Evolutionary conservation across 2,888 invertebrate genomes (phyloP).

Genomic region (Eurois occulta): DNA sequence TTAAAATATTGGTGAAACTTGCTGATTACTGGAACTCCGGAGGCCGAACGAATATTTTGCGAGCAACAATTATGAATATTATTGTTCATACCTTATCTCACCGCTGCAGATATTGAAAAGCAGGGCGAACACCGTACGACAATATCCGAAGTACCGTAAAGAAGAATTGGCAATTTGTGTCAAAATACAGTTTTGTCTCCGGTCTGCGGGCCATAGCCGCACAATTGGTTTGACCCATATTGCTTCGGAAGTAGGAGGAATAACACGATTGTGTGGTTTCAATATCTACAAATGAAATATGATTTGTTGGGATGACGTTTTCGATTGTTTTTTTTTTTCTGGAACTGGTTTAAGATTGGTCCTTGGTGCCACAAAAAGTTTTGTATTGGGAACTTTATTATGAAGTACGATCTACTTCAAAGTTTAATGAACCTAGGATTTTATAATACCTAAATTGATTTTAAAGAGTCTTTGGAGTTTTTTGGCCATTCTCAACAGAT

Average conservation of each 20-base stretch:
- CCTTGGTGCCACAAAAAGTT: too few species aligned
- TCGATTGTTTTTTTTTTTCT: neutral
- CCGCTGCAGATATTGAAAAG: neutral
- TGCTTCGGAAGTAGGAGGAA: neutral
- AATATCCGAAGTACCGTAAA: constrained; percentile 14
- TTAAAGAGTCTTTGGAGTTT: too few species aligned
- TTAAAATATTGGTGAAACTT: neutral
- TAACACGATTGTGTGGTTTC: constrained; percentile 27
- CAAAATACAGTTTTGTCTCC: constrained; percentile 14
- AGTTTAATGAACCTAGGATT: neutral
- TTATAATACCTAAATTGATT: neutral
- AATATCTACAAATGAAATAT: constrained; percentile 1
- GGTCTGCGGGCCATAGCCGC: neutral
- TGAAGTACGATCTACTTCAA: neutral
- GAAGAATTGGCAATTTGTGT: constrained; percentile 52
- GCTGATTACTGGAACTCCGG: neutral
- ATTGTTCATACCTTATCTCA: neutral
- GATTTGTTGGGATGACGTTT: neutral
- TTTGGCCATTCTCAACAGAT: too few species aligned
- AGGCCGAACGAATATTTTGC: neutral
- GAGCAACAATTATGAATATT: neutral
- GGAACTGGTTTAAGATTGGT: neutral
- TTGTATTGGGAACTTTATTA: too few species aligned
- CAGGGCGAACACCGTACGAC: neutral
- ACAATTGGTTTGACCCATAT: constrained; percentile 25